Conservation (phyloP, 2,797 vertebrate species). For the Lophius americanus region DNA sequence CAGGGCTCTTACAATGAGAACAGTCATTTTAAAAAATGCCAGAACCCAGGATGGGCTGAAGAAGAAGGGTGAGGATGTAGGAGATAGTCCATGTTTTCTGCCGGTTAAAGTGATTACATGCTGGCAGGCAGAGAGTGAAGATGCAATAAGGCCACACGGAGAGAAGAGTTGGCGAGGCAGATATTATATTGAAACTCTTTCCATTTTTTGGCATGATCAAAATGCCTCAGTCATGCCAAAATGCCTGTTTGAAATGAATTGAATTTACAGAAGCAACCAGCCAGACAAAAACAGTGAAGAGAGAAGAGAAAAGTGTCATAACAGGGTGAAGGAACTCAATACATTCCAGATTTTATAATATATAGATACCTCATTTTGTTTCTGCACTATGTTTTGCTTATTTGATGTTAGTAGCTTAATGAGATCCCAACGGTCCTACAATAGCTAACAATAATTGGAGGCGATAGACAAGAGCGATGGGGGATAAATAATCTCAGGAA, state of each 20-base stretch:
- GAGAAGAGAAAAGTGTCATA: conserved; percentile 67
- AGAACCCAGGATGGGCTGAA: conserved; percentile 29
- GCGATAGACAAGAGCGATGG: conserved; percentile 35
- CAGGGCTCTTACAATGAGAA: conserved; percentile 56
- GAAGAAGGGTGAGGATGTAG: conserved; percentile 38
- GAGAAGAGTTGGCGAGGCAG: conserved; percentile 59
- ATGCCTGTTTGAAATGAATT: conserved; percentile 81
- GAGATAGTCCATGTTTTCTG: conserved; percentile 52
- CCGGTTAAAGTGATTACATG: conserved; percentile 65
- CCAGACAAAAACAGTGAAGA: conserved; percentile 66
- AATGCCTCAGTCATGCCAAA: conserved; percentile 77
- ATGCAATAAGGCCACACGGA: conserved; percentile 59
- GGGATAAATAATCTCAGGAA: conserved; percentile 39
- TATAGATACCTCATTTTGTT: conserved; percentile 81
- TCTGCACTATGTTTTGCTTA: conserved; percentile 83
- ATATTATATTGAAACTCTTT: conserved; percentile 68
- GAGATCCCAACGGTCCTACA: conserved; percentile 84
- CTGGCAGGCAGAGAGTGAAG: conserved; percentile 65
- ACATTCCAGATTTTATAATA: conserved; percentile 58
- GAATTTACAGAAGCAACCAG: conserved; percentile 75
- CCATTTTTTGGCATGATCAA: conserved; percentile 69
- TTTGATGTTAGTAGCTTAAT: conserved; percentile 86
- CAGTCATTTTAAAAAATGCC: conserved; percentile 30
- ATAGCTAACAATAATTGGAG: conserved; percentile 61
- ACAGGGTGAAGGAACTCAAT: conserved; percentile 74